Evolutionary conservation across 35 echinoderm and acorn worm species (phyloP), one percentile per base, ranked within the genome.

Genomic region (Eucidaris tribuloides): DNA sequence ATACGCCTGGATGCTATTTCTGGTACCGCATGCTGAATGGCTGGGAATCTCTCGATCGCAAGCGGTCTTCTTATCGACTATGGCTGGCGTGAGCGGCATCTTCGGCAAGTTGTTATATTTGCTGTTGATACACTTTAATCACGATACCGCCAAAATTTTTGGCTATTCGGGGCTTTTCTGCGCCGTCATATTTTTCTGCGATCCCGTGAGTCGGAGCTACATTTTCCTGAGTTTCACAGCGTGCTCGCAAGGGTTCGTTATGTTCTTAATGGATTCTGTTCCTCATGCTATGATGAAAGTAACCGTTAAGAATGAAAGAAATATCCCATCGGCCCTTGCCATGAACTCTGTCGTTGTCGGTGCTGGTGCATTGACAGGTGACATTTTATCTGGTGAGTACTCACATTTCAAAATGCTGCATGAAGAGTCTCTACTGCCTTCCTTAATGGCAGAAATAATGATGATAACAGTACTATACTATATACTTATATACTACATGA

Each of bases 281-380:
- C 68, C 68, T 25, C 68, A 74, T 22, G 41, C 68, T 1, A 74
- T 74, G 68, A 74, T 44, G 41, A 74, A 74, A 23, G n/a, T 41
- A 24, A 35, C 68, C 6, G 68, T 74, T 41, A 27, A 40, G 22
- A 19, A 44, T 44, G n/a, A 44, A 44, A 23, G n/a, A 36, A 74
- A 74, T 17, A 74, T 74, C 20, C 41, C 38, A 20, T 2, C 7
- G 44, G 68, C 68, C 0, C 29, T 74, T 74, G 15, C 68, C 15
- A 4, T 40, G 9, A 74, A 41, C 37, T 20, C 15, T 7, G 24
- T 74, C 2, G 7, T 44, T 2, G 4, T 24, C 23, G 68, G 68
- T 6, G 44, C 37, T 35, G 68, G 68, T 40, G 28, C 14, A 28
- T 6, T 71, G 3, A 14, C 37, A 19, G 65, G 65, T 29, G 65